phyloP scores from a whole-genome alignment of 2,113 vertebrate species.

The Peromyscus polionotus region DNA sequence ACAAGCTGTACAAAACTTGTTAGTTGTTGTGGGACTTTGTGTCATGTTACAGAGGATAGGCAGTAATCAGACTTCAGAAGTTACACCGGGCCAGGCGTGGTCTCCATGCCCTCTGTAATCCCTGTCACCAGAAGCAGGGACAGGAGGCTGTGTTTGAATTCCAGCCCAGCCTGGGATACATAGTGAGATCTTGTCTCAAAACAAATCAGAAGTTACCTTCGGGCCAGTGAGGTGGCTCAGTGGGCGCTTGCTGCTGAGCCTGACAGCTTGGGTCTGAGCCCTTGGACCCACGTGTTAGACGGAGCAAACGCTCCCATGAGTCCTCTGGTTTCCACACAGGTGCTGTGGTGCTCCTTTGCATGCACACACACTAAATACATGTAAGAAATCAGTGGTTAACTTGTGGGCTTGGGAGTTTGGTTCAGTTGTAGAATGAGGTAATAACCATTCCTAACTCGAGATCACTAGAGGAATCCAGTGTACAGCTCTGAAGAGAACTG shows the following conservation, averaged over 20 bases:
- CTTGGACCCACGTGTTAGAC: not conserved
- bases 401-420: not conserved
- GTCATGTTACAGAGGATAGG: not conserved
- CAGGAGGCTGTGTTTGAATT: not conserved
- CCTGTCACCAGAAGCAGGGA: not conserved
- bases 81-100: not conserved
- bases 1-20: not conserved
- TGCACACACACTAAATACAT: not conserved
- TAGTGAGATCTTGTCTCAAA: not conserved
- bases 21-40: not conserved
- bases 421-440: not conserved
- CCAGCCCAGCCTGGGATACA: not conserved
- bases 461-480: not conserved
- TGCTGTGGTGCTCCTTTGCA: not conserved
- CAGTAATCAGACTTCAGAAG: not conserved
- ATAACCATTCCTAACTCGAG: not conserved
- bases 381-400: not conserved
- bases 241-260: not conserved
- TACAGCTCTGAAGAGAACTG: constrained; percentile 17
- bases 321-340: not conserved
- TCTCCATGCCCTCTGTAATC: not conserved
- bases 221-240: not conserved
- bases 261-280: not conserved
- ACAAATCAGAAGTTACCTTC: not conserved
- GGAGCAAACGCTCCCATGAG: not conserved